Evolutionary conservation across 2,113 vertebrate species (phyloP).

Genomic region (Zosterops lateralis): DNA sequence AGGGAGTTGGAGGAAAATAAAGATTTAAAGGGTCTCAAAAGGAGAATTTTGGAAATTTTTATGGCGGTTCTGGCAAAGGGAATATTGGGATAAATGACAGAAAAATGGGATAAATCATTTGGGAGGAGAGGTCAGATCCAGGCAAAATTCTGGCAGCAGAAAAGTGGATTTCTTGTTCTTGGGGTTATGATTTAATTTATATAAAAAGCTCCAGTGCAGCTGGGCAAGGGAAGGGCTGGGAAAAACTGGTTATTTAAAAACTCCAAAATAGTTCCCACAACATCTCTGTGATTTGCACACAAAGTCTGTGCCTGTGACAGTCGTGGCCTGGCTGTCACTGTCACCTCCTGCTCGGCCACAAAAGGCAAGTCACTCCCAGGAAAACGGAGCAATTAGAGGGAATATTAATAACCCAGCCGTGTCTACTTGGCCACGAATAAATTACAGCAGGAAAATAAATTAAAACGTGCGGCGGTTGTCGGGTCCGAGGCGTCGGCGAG

Average conservation of each 20-base stretch:
- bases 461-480: background rate
- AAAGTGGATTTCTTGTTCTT: background rate
- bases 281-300: background rate
- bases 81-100: background rate
- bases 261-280: background rate
- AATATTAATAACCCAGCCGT: background rate
- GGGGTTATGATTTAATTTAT: background rate
- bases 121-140: background rate
- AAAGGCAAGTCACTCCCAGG: background rate
- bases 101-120: background rate
- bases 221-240: background rate
- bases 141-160: background rate
- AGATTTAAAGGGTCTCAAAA: background rate
- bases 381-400: background rate
- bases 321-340: background rate
- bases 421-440: background rate
- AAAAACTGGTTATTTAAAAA: background rate
- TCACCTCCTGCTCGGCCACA: background rate
- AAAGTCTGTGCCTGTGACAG: too few species aligned
- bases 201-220: fast-evolving
- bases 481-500: background rate
- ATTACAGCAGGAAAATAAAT: background rate
- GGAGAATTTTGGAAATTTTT: fast-evolving
- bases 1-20: background rate
- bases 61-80: fast-evolving